Percentiles rank a stretch among this genome's conserved stretches.
These are phyloP conservation scores for Lasiurus borealis DNA, from an alignment of 2,113 vertebrate species.

Conservation along the genomic window DNA sequence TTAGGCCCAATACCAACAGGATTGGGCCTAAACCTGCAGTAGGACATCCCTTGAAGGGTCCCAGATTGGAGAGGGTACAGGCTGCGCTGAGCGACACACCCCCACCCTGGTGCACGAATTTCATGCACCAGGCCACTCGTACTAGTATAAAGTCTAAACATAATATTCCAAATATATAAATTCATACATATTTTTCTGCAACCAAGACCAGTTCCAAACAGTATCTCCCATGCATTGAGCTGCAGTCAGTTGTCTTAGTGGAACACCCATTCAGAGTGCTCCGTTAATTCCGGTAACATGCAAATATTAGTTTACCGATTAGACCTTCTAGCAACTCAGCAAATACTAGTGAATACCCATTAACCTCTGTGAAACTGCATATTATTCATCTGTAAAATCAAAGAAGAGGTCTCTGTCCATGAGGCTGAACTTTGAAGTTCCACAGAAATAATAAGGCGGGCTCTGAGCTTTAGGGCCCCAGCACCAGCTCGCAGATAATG, in stretches of 20 bases:
- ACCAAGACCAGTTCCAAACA: background rate
- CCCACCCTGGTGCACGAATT: too few species aligned
- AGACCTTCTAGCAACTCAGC: constrained; percentile 59
- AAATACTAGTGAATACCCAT: constrained; percentile 30
- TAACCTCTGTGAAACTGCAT: background rate
- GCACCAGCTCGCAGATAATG: background rate
- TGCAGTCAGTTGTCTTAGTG: background rate
- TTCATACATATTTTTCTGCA: background rate
- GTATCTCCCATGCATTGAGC: fast-evolving
- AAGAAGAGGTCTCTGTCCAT: constrained; percentile 42
- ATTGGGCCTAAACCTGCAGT: too few species aligned
- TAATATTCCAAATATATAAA: background rate
- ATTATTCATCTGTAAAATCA: constrained; percentile 35
- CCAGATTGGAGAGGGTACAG: too few species aligned
- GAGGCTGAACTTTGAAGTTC: constrained; percentile 23
- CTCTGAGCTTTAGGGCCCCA: background rate
- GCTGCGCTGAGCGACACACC: too few species aligned
- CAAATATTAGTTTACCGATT: constrained; percentile 39
- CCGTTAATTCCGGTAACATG: constrained; percentile 25
- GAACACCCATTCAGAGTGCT: background rate
- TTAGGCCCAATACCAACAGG: too few species aligned
- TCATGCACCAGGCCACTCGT: background rate
- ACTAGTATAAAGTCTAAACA: background rate
- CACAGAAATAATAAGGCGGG: background rate
- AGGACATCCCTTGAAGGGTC: too few species aligned